Conservation (phyloP, 92 coral and sea anemone genomes). For the Palythoa grandiflora region DNA sequence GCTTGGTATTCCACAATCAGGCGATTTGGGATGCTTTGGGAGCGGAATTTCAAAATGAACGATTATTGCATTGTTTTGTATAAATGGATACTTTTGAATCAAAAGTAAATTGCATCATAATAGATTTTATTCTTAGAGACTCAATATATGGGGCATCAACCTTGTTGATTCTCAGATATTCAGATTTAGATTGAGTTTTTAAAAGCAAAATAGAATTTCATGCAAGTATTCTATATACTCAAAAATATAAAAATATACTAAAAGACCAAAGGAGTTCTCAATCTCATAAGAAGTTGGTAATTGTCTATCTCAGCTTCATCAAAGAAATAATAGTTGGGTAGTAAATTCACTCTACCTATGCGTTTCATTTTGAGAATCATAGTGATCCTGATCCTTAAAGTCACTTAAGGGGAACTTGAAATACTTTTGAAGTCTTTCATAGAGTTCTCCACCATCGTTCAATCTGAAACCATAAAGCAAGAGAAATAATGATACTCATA, state of each 20-base stretch:
- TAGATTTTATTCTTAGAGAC: no score
- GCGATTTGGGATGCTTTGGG: no score
- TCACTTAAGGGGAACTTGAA: constrained; percentile 58
- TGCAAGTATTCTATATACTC: background rate
- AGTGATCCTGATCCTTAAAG: constrained; percentile 58
- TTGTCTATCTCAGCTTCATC: background rate
- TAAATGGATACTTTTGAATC: no score
- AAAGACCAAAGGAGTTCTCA: background rate
- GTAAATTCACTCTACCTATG: constrained; percentile 53
- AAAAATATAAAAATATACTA: constrained; percentile 1
- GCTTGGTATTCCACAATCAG: no score
- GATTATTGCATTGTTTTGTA: no score
- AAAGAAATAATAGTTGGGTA: constrained; percentile 1
- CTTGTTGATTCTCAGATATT: no score
- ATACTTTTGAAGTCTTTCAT: constrained; percentile 63
- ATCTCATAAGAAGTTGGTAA: constrained; percentile 1
- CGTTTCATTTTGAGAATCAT: constrained; percentile 61
- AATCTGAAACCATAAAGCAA: constrained; percentile 52
- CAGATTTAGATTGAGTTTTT: no score
- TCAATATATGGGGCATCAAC: no score
- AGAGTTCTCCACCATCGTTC: constrained; percentile 69
- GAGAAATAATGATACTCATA: background rate
- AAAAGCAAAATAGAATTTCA: background rate
- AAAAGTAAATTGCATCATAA: no score
- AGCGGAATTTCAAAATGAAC: no score